These are phyloP conservation scores for Creontiades dilutus DNA, from an alignment of 2,888 invertebrate genomes.

Conservation along the genomic window DNA sequence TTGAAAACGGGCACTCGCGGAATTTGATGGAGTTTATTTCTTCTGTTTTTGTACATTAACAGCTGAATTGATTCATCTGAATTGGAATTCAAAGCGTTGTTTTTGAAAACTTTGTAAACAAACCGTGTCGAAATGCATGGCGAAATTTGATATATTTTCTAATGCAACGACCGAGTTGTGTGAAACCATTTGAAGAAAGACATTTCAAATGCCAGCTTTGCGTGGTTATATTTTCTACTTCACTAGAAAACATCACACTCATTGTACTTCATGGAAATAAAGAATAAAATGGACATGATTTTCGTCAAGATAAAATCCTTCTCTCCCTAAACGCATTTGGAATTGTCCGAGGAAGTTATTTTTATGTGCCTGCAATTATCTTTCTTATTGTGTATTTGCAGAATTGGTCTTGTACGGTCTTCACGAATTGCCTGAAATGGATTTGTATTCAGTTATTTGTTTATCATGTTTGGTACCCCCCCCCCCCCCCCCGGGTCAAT, in stretches of 20 bases:
- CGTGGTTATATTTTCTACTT: conserved; percentile 39
- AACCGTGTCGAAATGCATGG: conserved; percentile 5
- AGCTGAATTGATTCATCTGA: neutral
- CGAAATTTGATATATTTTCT: conserved; percentile 32
- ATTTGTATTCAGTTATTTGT: too few relatives aligned
- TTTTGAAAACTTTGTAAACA: neutral
- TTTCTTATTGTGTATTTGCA: too few relatives aligned
- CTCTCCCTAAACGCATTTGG: neutral
- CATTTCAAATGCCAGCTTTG: conserved; percentile 21
- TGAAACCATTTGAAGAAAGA: conserved; percentile 3
- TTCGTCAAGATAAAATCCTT: neutral
- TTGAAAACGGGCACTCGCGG: neutral
- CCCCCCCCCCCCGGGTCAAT: too few relatives aligned
- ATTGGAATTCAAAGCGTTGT: neutral
- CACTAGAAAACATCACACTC: conserved; percentile 6
- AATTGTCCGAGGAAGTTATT: too few relatives aligned
- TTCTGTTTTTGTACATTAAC: neutral
- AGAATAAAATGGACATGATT: conserved; percentile 24
- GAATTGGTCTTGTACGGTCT: too few relatives aligned
- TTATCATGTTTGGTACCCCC: too few relatives aligned
- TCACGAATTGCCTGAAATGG: too few relatives aligned
- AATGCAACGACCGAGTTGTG: conserved; percentile 31
- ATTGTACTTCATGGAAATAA: conserved; percentile 4
- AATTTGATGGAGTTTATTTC: neutral
- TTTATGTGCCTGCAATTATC: too few relatives aligned